Percentiles rank a stretch among this genome's conserved stretches.
These are phyloP conservation scores for Drosophila leonis DNA, from an alignment of 2,888 invertebrate genomes.

Conservation along the genomic window DNA sequence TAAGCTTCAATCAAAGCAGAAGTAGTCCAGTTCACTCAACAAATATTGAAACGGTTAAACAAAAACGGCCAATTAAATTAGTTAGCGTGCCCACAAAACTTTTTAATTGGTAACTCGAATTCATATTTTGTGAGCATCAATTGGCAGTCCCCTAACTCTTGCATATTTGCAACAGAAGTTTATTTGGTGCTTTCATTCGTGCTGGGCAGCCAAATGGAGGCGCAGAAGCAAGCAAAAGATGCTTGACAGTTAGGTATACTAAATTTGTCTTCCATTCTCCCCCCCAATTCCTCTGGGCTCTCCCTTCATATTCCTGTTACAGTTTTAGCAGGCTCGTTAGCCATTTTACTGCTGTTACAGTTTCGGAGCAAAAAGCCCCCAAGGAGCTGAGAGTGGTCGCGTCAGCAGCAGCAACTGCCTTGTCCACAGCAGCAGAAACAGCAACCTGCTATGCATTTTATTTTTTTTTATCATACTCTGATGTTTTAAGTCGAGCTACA, in stretches of 20 bases:
- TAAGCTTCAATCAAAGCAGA: background rate
- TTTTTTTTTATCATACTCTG: constrained; percentile 17
- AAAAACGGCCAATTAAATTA: background rate
- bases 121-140: constrained; percentile 15
- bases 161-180: constrained; percentile 33
- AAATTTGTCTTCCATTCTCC: constrained; percentile 8
- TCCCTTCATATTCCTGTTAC: constrained; percentile 30
- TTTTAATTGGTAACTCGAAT: background rate
- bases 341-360: constrained; percentile 55
- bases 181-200: background rate
- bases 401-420: constrained; percentile 29
- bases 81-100: background rate
- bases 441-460: constrained; percentile 49
- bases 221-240: constrained; percentile 3
- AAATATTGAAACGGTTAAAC: background rate
- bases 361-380: constrained; percentile 48
- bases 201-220: background rate
- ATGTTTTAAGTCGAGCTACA: constrained; percentile 35
- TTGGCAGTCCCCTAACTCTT: background rate
- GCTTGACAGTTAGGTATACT: constrained; percentile 6
- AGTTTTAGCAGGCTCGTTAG: constrained; percentile 48
- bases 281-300: background rate
- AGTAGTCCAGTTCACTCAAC: background rate
- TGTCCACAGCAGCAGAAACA: constrained; percentile 3
- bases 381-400: constrained; percentile 51